Evolutionary conservation across 23 tunicate species (phyloP), one percentile per base, ranked within the genome.

Genomic region (Styela clava): DNA sequence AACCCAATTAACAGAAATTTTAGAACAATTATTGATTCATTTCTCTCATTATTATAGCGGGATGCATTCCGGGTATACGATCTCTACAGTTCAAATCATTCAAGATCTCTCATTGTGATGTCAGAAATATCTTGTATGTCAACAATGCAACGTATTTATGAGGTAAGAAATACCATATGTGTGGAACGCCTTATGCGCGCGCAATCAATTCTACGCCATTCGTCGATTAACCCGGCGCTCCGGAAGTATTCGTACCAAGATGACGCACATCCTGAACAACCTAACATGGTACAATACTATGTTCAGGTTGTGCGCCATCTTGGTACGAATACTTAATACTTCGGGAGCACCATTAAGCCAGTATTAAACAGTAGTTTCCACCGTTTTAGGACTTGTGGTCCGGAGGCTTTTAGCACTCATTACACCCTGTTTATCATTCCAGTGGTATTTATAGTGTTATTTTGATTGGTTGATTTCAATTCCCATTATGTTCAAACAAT

Each of bases 21-120:
- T n/a, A n/a, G n/a, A n/a, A n/a, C n/a, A n/a, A n/a, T n/a, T n/a
- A n/a, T n/a, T n/a, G n/a, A 44, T 44, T 44, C 56, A 44, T 5
- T 5, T 44, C 12, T 5, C 56, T 12, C 56, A 44, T 44, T 44
- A 30, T 73, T 78, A 2, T 64, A 91, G 97, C 82, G 74, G 78
- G 85, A 82, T 24, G 31, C 82, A 1, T 91, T 91, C 79, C 56
- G 78, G 78, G 78, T 83, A 2, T 91, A 91, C 78, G 97, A 91
- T 2, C 69, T 85, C 30, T 91, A 85, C 82, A 81, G 86, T 33
- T 71, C 87, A 2, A 91, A 91, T 61, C 82, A 91, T 78, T 77
- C 73, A 30, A 81, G 97, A 70, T 89, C 97, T 3, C 91, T 85
- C 78, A 87, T 86, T 27, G 86, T 91, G 33, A 85, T 88, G 24